Conservation (phyloP, 2,113 vertebrate genomes). For the Chaenogobius annularis region DNA sequence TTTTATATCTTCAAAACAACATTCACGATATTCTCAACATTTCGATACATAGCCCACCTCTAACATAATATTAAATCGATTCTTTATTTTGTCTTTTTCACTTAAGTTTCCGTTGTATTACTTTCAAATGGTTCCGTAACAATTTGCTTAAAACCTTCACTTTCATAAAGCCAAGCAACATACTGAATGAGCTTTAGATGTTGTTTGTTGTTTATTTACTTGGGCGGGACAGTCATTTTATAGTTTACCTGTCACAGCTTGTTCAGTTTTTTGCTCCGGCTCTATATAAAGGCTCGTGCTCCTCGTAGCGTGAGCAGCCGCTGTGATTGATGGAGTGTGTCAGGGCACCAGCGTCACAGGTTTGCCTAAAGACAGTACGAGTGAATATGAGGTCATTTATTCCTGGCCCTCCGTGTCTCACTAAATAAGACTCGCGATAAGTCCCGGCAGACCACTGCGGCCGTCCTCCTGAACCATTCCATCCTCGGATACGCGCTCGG, state of each 20-base stretch:
- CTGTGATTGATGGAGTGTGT: conserved; percentile 11
- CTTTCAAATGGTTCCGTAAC: background rate
- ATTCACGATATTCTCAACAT: too few species aligned
- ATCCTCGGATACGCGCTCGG: conserved; percentile 38
- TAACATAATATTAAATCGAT: conserved; percentile 1
- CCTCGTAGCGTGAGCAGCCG: background rate
- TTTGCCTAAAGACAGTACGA: conserved; percentile 3
- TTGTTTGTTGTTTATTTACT: background rate
- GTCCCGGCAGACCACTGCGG: conserved; percentile 14
- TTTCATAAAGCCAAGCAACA: background rate
- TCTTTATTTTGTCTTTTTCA: background rate
- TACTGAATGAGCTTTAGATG: background rate
- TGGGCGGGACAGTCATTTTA: too few species aligned
- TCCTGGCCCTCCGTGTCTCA: conserved; percentile 19
- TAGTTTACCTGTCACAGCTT: background rate
- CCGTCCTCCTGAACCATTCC: conserved; percentile 29
- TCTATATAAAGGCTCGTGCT: background rate
- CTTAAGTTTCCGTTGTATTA: background rate
- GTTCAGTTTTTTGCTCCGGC: background rate
- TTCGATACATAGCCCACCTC: too few species aligned
- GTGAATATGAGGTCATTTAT: conserved; percentile 12
- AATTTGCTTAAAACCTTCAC: background rate
- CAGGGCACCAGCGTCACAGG: conserved; percentile 1
- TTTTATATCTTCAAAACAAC: too few species aligned
- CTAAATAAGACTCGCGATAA: conserved; percentile 30